phyloP scores from a whole-genome alignment of 2,888 invertebrate species.

The Tenthredo amoena region DNA sequence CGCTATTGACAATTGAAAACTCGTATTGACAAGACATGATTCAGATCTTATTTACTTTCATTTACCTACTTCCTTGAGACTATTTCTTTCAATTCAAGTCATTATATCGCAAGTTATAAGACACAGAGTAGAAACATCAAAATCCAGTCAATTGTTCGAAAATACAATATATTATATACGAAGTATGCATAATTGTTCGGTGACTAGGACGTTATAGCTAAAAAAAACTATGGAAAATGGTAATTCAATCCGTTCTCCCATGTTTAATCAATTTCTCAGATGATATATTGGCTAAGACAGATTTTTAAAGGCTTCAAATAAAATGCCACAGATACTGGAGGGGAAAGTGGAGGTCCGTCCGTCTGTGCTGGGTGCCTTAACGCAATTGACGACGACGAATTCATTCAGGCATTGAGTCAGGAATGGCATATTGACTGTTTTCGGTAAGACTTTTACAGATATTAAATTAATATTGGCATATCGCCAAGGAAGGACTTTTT shows the following conservation, averaged over 20 bases:
- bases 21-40: conserved; percentile 16
- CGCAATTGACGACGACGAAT: conserved; percentile 87
- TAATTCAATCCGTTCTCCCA: background rate
- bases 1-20: conserved; percentile 4
- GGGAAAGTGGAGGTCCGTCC: conserved; percentile 68
- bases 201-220: background rate
- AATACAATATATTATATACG: background rate
- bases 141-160: background rate
- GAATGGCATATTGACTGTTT: conserved; percentile 96
- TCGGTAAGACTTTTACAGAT: conserved; percentile 79
- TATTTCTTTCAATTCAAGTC: background rate
- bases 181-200: background rate
- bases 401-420: conserved; percentile 89
- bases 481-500: background rate
- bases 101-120: background rate
- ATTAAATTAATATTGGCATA: background rate
- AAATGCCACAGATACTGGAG: conserved; percentile 69
- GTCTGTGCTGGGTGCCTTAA: conserved; percentile 89
- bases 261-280: background rate
- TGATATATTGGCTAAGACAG: background rate
- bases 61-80: background rate
- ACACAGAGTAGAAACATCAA: background rate
- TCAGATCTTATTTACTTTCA: background rate
- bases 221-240: background rate
- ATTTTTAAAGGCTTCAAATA: background rate